Evolutionary conservation across 2,797 vertebrate genomes (phyloP).

Genomic region (Poeciliopsis paucimaculata): DNA sequence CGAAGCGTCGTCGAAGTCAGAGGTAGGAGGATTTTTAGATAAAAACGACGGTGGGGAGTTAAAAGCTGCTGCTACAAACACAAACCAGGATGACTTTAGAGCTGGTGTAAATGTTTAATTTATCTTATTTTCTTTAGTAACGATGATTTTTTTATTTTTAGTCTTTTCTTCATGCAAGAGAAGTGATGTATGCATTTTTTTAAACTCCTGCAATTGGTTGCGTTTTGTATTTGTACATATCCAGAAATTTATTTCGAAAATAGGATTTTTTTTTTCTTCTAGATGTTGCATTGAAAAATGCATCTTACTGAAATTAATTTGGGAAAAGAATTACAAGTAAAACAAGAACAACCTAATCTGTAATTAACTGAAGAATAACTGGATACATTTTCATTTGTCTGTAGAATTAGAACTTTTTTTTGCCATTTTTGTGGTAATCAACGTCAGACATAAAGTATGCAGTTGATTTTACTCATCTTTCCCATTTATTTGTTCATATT

Average conservation of each 20-base stretch:
- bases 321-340: not conserved
- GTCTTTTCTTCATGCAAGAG: not conserved
- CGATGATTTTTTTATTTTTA: not conserved
- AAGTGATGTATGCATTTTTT: not conserved
- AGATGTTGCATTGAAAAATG: not conserved
- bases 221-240: not conserved
- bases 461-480: not conserved
- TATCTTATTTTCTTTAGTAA: not conserved
- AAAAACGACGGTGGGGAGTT: not conserved
- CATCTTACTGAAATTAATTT: not conserved
- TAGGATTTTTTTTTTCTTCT: not conserved
- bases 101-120: not conserved
- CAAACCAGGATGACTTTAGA: not conserved
- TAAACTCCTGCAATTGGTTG: not conserved
- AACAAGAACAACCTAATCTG: not conserved
- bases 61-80: not conserved
- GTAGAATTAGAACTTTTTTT: not conserved
- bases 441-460: not conserved
- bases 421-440: not conserved
- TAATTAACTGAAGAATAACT: not conserved
- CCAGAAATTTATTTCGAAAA: not conserved
- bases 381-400: not conserved
- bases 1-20: slow-evolving; percentile 94
- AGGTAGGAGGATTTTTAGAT: slow-evolving; percentile 78
- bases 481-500: not conserved